Conservation (phyloP, 1,140 invertebrate genomes). For the Drosophila bocki region DNA sequence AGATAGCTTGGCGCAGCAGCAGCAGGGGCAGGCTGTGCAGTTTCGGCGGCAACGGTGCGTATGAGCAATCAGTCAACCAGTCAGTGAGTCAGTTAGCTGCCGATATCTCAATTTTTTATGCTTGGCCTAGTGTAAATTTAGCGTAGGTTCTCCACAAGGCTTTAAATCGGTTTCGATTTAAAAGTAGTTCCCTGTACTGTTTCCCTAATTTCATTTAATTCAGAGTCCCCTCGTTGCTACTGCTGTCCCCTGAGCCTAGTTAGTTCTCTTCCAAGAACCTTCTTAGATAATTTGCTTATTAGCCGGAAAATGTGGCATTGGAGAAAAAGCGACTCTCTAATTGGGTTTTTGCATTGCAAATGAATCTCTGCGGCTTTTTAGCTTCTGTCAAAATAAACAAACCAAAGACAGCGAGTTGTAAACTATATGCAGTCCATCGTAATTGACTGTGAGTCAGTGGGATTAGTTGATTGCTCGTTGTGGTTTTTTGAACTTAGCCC, state of each 20-base stretch:
- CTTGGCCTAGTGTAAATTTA: conserved; percentile 57
- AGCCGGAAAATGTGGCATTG: conserved; percentile 5
- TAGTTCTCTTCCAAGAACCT: not conserved
- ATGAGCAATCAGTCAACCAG: conserved; percentile 79
- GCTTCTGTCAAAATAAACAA: conserved; percentile 48
- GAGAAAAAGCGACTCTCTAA: conserved; percentile 25
- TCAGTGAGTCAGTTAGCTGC: conserved; percentile 65
- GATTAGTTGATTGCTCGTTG: conserved; percentile 52
- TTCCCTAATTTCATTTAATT: not conserved
- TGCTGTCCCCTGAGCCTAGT: conserved; percentile 1
- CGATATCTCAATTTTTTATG: conserved; percentile 71
- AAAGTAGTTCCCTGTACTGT: not conserved
- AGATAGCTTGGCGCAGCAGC: conserved; percentile 40
- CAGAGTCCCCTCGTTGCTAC: too few species aligned
- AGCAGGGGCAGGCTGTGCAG: conserved; percentile 11
- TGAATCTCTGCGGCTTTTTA: conserved; percentile 36
- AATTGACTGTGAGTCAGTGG: conserved; percentile 33
- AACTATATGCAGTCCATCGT: conserved; percentile 20
- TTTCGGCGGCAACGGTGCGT: conserved; percentile 66
- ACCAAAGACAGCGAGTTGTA: not conserved
- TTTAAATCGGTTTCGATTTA: conserved; percentile 1
- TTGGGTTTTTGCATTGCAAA: conserved; percentile 61
- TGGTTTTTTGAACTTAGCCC: conserved; percentile 35
- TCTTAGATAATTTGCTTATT: conserved; percentile 16
- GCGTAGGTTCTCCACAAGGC: not conserved